Evolutionary conservation across 2,888 invertebrate genomes (phyloP).

Genomic region (Mythimna albipuncta): DNA sequence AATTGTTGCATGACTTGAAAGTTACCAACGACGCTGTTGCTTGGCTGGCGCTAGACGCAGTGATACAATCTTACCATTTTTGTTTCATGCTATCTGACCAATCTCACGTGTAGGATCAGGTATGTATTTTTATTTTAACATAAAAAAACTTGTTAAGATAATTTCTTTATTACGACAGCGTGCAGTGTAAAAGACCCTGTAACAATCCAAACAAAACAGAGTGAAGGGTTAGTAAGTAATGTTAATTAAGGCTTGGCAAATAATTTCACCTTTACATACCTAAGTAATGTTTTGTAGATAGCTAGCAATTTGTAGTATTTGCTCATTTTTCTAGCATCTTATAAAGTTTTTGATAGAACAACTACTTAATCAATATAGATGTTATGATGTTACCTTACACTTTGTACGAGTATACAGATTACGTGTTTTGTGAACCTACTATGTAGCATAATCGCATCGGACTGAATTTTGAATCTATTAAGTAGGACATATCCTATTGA

Average conservation of each 20-base stretch:
- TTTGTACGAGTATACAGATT: slow-evolving; percentile 58
- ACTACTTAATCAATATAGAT: slow-evolving; percentile 56
- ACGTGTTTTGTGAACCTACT: slow-evolving; percentile 52
- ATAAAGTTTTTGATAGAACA: slow-evolving; percentile 45
- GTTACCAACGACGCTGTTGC: slow-evolving; percentile 61
- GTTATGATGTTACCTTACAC: slow-evolving; percentile 57
- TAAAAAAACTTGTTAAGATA: slow-evolving; percentile 39
- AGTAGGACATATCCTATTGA: slow-evolving; percentile 69
- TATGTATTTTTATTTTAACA: slow-evolving; percentile 73
- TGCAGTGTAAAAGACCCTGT: slow-evolving; percentile 45
- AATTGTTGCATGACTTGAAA: slow-evolving; percentile 81
- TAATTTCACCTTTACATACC: slow-evolving; percentile 58
- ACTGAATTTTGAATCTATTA: slow-evolving; percentile 54
- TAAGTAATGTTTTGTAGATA: slow-evolving; percentile 69
- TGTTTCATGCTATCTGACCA: slow-evolving; percentile 80
- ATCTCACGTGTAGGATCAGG: slow-evolving; percentile 81
- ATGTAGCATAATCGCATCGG: slow-evolving; percentile 62
- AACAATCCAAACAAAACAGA: slow-evolving; percentile 51
- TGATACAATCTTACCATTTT: slow-evolving; percentile 63
- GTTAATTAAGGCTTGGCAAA: slow-evolving; percentile 68
- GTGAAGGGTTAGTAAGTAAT: slow-evolving; percentile 69
- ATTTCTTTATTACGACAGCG: slow-evolving; percentile 41
- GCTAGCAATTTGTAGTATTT: slow-evolving; percentile 71
- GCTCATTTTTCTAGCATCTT: slow-evolving; percentile 61
- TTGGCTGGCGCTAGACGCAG: slow-evolving; percentile 54